Conservation (phyloP, 2,113 vertebrate species). For the Brachyhypopomus occidentalis region DNA sequence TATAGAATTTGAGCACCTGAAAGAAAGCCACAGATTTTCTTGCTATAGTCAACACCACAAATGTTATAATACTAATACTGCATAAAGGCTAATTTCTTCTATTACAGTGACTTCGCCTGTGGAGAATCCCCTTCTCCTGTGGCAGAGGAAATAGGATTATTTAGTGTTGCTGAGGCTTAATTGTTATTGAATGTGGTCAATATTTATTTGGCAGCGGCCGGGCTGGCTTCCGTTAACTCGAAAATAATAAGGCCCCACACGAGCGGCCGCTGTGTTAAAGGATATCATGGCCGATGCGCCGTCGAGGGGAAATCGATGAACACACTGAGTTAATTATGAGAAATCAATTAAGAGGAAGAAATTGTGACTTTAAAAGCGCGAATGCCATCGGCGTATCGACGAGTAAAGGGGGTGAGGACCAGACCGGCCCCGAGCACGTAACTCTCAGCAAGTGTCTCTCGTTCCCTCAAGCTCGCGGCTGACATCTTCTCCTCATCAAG, state of each 20-base stretch:
- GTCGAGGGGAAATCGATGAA: conserved; percentile 69
- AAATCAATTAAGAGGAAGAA: conserved; percentile 75
- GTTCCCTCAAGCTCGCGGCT: neutral
- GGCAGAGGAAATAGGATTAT: conserved; percentile 50
- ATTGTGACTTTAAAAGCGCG: conserved; percentile 46
- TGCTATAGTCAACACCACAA: too few relatives aligned
- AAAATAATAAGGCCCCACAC: conserved; percentile 69
- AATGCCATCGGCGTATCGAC: conserved; percentile 1
- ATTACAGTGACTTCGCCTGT: neutral
- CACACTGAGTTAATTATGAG: conserved; percentile 76
- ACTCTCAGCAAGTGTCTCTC: too few relatives aligned
- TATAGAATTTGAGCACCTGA: too few relatives aligned
- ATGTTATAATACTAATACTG: too few relatives aligned
- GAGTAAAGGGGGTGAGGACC: neutral
- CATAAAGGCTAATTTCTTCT: too few relatives aligned
- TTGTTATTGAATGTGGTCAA: conserved; percentile 65
- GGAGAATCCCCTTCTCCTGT: neutral
- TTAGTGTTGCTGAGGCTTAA: conserved; percentile 58
- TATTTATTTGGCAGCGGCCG: conserved; percentile 62
- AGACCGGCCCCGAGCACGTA: neutral
- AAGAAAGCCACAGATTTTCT: too few relatives aligned
- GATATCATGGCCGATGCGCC: conserved; percentile 42
- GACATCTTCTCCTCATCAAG: too few relatives aligned
- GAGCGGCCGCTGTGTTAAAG: conserved; percentile 45
- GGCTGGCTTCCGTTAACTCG: conserved; percentile 64